Conservation (phyloP, 2,888 invertebrate species). For the Hypena proboscidalis region DNA sequence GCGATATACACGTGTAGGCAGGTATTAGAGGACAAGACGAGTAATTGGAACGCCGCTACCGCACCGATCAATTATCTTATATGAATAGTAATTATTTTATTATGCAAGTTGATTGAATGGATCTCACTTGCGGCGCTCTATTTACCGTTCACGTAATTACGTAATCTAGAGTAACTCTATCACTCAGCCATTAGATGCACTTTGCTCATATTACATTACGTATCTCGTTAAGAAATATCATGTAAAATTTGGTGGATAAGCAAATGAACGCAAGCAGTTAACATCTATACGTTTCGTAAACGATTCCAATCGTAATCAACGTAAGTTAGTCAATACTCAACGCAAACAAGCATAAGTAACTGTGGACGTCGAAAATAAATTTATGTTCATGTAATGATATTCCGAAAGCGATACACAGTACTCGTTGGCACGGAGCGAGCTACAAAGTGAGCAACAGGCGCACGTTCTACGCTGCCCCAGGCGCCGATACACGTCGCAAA, state of each 20-base stretch:
- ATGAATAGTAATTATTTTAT: conserved; percentile 55
- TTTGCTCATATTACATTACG: neutral
- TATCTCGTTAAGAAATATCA: neutral
- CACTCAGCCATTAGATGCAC: neutral
- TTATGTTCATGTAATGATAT: conserved; percentile 58
- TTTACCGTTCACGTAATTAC: conserved; percentile 15
- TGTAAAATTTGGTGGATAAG: conserved; percentile 13
- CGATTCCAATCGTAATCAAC: conserved; percentile 42
- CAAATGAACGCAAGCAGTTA: conserved; percentile 20
- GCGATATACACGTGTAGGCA: conserved; percentile 50
- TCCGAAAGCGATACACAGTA: conserved; percentile 47
- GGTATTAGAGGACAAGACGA: conserved; percentile 51
- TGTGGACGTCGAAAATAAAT: conserved; percentile 50
- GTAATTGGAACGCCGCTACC: conserved; percentile 51
- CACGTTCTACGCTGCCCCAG: conserved; percentile 53
- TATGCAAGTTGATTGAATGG: conserved; percentile 46
- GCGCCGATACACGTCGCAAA: conserved; percentile 75
- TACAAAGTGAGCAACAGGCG: conserved; percentile 43
- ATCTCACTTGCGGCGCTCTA: conserved; percentile 28
- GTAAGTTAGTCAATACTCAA: conserved; percentile 36
- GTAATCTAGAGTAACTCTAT: conserved; percentile 3
- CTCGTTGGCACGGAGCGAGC: conserved; percentile 31
- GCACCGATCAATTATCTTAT: conserved; percentile 57
- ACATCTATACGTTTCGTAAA: conserved; percentile 29
- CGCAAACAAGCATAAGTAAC: conserved; percentile 53